phyloP scores from a whole-genome alignment of 2,113 vertebrate genomes.

The Coregonus clupeaformis region DNA sequence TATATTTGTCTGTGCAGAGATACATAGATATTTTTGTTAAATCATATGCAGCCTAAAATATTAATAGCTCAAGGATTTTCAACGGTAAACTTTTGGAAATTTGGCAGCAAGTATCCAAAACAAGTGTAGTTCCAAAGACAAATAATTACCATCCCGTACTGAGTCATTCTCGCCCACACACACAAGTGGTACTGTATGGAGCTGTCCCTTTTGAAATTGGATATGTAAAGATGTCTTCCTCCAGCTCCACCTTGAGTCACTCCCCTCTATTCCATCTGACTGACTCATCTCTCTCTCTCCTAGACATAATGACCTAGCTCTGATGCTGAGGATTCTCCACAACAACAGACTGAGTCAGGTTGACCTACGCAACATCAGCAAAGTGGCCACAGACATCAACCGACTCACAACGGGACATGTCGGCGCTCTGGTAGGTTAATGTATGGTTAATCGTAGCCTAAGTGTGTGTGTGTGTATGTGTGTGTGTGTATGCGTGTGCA shows the following conservation, averaged over 20 bases:
- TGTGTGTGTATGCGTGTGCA: too few species aligned
- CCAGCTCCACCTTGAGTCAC: not conserved
- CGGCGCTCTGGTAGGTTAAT: slow-evolving; percentile 83
- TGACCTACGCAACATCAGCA: slow-evolving; percentile 72
- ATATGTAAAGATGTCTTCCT: not conserved
- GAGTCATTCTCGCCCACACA: too few species aligned
- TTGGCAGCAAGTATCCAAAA: too few species aligned
- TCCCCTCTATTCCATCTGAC: not conserved
- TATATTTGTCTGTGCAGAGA: too few species aligned
- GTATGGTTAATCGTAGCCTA: not conserved
- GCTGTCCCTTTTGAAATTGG: not conserved
- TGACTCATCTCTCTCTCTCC: slow-evolving; percentile 30
- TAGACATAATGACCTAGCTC: slow-evolving; percentile 87
- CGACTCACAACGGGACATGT: slow-evolving; percentile 81
- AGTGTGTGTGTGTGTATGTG: too few species aligned
- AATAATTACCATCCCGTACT: too few species aligned
- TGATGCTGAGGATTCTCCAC: slow-evolving; percentile 77
- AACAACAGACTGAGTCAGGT: slow-evolving; percentile 71
- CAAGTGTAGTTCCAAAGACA: too few species aligned
- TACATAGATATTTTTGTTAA: too few species aligned
- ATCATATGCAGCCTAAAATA: too few species aligned
- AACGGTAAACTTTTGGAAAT: too few species aligned
- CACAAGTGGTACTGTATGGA: too few species aligned
- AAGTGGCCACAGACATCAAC: slow-evolving; percentile 78
- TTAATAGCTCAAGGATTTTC: too few species aligned